A percentile compares a stretch with the other conserved stretches of the same genome.
These are phyloP conservation scores for Lottia gigantea DNA, from an alignment of 2,888 invertebrate species.

Conservation along the genomic window DNA sequence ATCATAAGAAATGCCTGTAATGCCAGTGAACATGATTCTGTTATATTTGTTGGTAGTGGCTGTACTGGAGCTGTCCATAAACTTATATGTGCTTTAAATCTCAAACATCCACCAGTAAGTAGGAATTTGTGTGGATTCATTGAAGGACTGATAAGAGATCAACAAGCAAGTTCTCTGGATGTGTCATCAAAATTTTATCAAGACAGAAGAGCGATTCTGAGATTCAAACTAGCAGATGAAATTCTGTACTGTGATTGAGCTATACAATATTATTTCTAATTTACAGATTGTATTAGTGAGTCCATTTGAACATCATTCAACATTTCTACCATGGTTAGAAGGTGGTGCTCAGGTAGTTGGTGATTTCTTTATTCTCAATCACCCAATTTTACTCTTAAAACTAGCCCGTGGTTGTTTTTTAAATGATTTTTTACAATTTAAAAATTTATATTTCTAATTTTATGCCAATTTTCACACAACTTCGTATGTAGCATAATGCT, in stretches of 20 bases:
- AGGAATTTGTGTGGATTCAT: not conserved
- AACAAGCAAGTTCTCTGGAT: not conserved
- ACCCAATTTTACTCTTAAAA: too few species aligned
- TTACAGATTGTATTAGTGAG: slow-evolving; percentile 82
- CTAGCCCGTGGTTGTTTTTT: too few species aligned
- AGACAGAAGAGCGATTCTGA: too few species aligned
- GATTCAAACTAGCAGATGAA: too few species aligned
- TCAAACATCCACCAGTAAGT: slow-evolving; percentile 69
- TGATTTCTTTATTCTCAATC: too few species aligned
- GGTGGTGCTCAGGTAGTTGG: slow-evolving; percentile 77
- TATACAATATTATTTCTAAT: too few species aligned
- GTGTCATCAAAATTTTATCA: not conserved
- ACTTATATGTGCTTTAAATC: slow-evolving; percentile 78
- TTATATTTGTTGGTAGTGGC: slow-evolving; percentile 81
- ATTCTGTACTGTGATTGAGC: too few species aligned
- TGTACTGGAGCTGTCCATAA: slow-evolving; percentile 82
- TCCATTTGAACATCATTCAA: slow-evolving; percentile 81
- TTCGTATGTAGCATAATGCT: too few species aligned
- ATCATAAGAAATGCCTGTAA: slow-evolving; percentile 83
- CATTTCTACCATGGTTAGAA: slow-evolving; percentile 86
- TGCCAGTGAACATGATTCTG: slow-evolving; percentile 83
- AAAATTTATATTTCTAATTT: too few species aligned
- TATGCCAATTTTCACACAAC: too few species aligned
- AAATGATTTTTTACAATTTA: too few species aligned
- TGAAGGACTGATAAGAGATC: not conserved